Evolutionary conservation across 2,888 invertebrate genomes (phyloP).

Genomic region (Cristatella mucedo): DNA sequence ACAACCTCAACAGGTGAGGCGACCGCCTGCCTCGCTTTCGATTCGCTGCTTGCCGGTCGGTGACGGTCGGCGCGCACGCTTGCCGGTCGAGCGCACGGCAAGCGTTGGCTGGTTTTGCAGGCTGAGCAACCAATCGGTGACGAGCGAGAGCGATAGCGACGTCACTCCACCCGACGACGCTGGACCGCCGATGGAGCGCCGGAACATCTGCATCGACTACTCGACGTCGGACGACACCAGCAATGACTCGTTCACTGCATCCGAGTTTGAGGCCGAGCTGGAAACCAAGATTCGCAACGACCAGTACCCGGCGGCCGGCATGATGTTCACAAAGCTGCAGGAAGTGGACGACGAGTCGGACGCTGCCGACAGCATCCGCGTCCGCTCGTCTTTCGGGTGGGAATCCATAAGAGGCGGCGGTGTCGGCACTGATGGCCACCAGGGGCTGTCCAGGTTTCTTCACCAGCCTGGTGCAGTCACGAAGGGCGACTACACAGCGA

Average conservation of each 20-base stretch:
- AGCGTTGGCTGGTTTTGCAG: too few relatives aligned
- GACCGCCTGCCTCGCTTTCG: too few relatives aligned
- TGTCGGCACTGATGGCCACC: conserved; percentile 5
- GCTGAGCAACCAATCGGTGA: too few relatives aligned
- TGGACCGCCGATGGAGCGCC: too few relatives aligned
- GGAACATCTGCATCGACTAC: too few relatives aligned
- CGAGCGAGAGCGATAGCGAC: too few relatives aligned
- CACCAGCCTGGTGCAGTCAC: conserved; percentile 45
- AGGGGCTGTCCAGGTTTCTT: conserved; percentile 3
- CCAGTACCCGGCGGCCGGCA: conserved; percentile 42
- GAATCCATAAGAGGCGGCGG: conserved; percentile 1
- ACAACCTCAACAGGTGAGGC: too few relatives aligned
- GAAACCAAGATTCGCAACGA: conserved; percentile 28
- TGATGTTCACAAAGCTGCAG: conserved; percentile 45
- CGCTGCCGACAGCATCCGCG: conserved; percentile 1
- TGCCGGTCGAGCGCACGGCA: too few relatives aligned
- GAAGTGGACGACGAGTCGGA: conserved; percentile 30
- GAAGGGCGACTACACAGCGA: conserved; percentile 65
- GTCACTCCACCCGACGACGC: too few relatives aligned
- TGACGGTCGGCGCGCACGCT: too few relatives aligned
- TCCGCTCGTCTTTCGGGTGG: conserved; percentile 4
- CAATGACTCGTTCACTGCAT: conserved; percentile 75
- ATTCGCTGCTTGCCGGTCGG: too few relatives aligned
- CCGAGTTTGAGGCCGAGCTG: conserved; percentile 7
- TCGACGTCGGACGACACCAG: conserved; percentile 63